phyloP scores from a whole-genome alignment of 2,888 invertebrate genomes.

The Ernsta delagoae region DNA sequence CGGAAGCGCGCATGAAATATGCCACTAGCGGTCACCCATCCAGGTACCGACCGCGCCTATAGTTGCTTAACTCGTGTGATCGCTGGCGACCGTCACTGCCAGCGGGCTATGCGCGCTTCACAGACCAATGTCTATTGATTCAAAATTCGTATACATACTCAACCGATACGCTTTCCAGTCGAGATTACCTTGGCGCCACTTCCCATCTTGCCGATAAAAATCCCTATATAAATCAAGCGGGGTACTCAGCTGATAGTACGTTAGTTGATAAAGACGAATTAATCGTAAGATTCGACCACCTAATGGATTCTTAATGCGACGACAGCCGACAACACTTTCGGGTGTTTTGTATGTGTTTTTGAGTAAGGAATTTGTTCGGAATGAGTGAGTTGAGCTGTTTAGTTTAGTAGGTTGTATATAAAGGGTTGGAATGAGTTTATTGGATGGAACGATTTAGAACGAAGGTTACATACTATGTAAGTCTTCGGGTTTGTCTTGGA shows the following conservation, averaged over 20 bases:
- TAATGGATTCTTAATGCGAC: slow-evolving; percentile 53
- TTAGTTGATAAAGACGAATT: slow-evolving; percentile 50
- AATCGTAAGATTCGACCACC: slow-evolving; percentile 48
- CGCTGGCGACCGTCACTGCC: too few relatives aligned
- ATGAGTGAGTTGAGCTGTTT: too few relatives aligned
- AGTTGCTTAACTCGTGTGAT: too few relatives aligned
- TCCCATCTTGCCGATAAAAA: slow-evolving; percentile 54
- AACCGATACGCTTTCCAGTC: slow-evolving; percentile 11
- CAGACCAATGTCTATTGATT: slow-evolving; percentile 31
- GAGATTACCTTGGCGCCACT: slow-evolving; percentile 53
- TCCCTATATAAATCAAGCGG: slow-evolving; percentile 55
- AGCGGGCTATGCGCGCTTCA: too few relatives aligned
- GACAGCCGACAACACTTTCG: slow-evolving; percentile 38
- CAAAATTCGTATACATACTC: slow-evolving; percentile 45
- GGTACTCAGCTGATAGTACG: slow-evolving; percentile 44
- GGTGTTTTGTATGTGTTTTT: slow-evolving; percentile 15
- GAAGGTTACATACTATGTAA: too few relatives aligned
- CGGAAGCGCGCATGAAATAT: too few relatives aligned
- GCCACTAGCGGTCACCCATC: too few relatives aligned
- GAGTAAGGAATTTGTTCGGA: slow-evolving; percentile 14
- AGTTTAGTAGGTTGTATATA: too few relatives aligned
- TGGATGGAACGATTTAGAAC: too few relatives aligned
- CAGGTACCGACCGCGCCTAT: too few relatives aligned
- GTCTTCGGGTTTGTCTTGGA: too few relatives aligned
- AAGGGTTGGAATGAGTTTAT: too few relatives aligned